phyloP scores from a whole-genome alignment of 2,888 invertebrate species.

The Pristionchus exspectatus region DNA sequence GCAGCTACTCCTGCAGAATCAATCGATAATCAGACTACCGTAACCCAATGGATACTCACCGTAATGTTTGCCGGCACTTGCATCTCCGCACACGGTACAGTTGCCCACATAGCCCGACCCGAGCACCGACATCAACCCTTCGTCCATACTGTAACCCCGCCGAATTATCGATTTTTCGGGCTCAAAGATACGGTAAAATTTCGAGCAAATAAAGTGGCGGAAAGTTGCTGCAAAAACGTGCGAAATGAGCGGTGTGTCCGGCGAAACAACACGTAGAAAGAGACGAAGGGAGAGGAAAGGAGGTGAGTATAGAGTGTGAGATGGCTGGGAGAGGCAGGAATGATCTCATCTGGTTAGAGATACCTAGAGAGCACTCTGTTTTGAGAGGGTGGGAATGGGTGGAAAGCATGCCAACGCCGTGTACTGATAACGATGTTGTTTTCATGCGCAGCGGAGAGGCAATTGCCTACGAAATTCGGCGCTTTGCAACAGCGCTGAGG shows the following conservation, averaged over 20 bases:
- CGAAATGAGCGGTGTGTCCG: background rate
- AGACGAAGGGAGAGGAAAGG: background rate
- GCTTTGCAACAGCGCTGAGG: too few species aligned
- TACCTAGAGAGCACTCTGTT: background rate
- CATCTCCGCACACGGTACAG: constrained; percentile 75
- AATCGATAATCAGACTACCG: background rate
- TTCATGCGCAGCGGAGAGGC: background rate
- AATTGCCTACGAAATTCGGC: background rate
- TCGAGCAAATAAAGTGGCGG: background rate
- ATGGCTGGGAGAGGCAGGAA: background rate
- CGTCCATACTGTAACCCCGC: background rate
- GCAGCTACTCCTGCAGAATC: constrained; percentile 66
- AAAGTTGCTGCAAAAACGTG: background rate
- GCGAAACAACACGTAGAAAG: background rate
- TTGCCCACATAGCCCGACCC: background rate
- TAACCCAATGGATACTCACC: constrained; percentile 57
- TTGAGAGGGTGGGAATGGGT: background rate
- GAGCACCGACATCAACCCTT: constrained; percentile 47
- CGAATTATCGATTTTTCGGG: background rate
- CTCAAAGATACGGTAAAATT: background rate
- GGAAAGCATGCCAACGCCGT: background rate
- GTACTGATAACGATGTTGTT: constrained; percentile 30
- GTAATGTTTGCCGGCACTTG: constrained; percentile 76
- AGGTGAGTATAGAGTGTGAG: constrained; percentile 10
- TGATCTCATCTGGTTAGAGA: background rate